Evolutionary conservation across 2,113 vertebrate genomes (phyloP).

Genomic region (Semicossyphus pulcher): DNA sequence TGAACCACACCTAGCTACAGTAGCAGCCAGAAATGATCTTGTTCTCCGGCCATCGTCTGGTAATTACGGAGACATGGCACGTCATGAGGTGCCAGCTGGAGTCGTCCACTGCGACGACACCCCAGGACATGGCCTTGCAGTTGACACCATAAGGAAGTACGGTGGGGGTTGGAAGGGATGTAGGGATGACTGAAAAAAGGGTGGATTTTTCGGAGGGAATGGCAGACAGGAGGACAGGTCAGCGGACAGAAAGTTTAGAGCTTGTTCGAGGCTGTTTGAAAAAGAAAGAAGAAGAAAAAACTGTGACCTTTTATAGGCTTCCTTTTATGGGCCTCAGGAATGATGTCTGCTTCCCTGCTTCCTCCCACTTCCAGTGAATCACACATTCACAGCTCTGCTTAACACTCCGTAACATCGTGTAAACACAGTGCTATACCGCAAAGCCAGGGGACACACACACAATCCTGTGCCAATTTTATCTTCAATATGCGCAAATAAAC

Average conservation of each 20-base stretch:
- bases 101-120: constrained; percentile 4
- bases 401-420: constrained; percentile 71
- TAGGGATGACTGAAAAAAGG: constrained; percentile 18
- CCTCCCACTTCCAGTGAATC: constrained; percentile 71
- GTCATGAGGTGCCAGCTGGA: constrained; percentile 42
- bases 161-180: neutral
- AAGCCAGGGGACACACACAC: constrained; percentile 66
- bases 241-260: neutral
- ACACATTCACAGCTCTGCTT: constrained; percentile 76
- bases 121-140: constrained; percentile 20
- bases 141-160: neutral
- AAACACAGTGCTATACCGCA: constrained; percentile 67
- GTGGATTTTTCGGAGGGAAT: neutral
- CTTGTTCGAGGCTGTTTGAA: neutral
- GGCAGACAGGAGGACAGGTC: neutral
- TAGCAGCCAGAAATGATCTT: constrained; percentile 20
- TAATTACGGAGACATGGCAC: constrained; percentile 48
- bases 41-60: constrained; percentile 15
- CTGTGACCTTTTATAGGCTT: constrained; percentile 46
- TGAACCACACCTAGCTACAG: constrained; percentile 44
- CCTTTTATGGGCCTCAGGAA: constrained; percentile 57
- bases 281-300: neutral
- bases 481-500: constrained; percentile 62
- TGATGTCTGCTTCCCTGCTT: constrained; percentile 55
- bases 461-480: constrained; percentile 56